Evolutionary conservation across 2,888 invertebrate genomes (phyloP).

Genomic region (Sminthurinus aureus): DNA sequence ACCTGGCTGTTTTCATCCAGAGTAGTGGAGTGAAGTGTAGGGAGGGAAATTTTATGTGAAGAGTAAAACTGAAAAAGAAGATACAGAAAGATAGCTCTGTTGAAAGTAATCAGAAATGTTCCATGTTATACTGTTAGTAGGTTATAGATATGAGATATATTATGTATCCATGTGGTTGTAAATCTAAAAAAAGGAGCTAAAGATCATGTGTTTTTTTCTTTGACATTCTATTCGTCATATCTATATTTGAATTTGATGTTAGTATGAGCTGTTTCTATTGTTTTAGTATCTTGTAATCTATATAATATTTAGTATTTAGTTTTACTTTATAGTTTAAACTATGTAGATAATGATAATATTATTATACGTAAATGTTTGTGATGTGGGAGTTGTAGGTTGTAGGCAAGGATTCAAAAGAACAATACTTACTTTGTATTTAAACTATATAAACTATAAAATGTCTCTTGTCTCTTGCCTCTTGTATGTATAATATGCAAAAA

Average conservation of each 20-base stretch:
- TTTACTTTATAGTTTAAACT: neutral
- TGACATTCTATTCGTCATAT: neutral
- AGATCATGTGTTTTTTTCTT: no score
- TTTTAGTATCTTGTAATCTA: neutral
- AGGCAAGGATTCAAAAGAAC: neutral
- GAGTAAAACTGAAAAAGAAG: no score
- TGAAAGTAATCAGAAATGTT: no score
- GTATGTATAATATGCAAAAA: slow-evolving; percentile 8
- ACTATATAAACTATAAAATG: neutral
- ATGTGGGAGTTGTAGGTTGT: slow-evolving; percentile 2
- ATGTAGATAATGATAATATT: neutral
- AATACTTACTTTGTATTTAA: neutral
- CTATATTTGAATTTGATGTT: slow-evolving; percentile 3
- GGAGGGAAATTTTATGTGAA: no score
- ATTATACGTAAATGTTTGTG: slow-evolving; percentile 8
- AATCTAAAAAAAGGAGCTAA: no score
- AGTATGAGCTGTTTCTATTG: slow-evolving; percentile 11
- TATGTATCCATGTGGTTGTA: no score
- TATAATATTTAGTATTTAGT: neutral
- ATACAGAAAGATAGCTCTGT: no score
- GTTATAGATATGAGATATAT: no score
- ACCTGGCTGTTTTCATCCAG: no score
- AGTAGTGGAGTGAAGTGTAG: no score
- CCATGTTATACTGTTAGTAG: no score
- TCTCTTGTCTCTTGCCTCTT: no score